phyloP scores from a whole-genome alignment of 2,113 vertebrate species.

The Turnix velox region DNA sequence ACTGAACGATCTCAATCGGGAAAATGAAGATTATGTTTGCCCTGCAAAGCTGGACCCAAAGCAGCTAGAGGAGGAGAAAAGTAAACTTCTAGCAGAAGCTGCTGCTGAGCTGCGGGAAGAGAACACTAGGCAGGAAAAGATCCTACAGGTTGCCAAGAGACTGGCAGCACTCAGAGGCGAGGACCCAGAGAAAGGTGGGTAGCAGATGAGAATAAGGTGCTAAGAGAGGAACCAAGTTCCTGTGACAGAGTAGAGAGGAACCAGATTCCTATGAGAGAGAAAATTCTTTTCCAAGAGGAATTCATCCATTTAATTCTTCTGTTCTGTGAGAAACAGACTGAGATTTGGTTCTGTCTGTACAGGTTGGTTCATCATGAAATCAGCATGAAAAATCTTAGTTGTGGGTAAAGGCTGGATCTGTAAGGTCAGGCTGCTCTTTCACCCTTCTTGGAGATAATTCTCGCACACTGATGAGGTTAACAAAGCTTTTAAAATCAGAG shows the following conservation, averaged over 20 bases:
- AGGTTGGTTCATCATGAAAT: background rate
- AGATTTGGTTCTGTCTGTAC: background rate
- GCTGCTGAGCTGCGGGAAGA: constrained; percentile 82
- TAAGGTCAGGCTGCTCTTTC: background rate
- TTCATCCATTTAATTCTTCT: background rate
- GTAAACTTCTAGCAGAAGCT: constrained; percentile 82
- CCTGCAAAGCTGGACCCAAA: constrained; percentile 71
- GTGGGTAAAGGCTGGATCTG: background rate
- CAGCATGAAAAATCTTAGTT: background rate
- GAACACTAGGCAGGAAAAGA: constrained; percentile 79
- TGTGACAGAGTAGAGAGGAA: background rate
- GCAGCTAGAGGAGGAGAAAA: constrained; percentile 84
- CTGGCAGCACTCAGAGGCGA: constrained; percentile 84
- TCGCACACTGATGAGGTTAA: background rate
- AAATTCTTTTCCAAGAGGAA: background rate
- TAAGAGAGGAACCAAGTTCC: background rate
- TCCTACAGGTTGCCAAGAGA: constrained; percentile 84
- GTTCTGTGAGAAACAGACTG: background rate
- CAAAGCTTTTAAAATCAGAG: background rate
- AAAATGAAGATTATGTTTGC: background rate
- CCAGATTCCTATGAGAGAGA: background rate
- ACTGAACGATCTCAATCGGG: constrained; percentile 85
- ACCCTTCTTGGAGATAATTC: background rate
- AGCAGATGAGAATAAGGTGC: background rate
- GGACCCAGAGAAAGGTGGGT: constrained; percentile 86